Evolutionary conservation across 2,888 invertebrate species (phyloP).

Genomic region (Luperina nickerlii): DNA sequence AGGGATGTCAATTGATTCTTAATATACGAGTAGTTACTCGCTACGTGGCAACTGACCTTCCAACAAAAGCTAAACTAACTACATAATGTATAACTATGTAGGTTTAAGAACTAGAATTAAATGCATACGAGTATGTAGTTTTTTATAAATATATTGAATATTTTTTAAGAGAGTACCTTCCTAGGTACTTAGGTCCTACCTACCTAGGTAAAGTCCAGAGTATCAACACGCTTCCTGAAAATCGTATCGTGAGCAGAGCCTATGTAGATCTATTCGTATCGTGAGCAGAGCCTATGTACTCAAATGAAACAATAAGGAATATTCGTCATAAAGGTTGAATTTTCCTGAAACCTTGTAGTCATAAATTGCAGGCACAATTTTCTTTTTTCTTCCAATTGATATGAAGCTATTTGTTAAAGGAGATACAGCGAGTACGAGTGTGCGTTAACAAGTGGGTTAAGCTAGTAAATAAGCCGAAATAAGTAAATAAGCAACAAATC

Average conservation of each 20-base stretch:
- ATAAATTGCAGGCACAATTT: constrained; percentile 18
- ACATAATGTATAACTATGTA: background rate
- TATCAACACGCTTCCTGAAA: background rate
- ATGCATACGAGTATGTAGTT: background rate
- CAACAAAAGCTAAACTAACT: background rate
- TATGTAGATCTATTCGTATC: too few relatives aligned
- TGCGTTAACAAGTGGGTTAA: constrained; percentile 70
- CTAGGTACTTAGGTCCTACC: background rate
- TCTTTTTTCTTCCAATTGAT: constrained; percentile 35
- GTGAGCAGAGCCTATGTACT: background rate
- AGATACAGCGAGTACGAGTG: constrained; percentile 55
- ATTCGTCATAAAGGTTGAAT: background rate
- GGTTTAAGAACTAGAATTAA: background rate
- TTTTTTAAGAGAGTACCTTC: background rate
- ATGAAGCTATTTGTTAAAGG: constrained; percentile 53
- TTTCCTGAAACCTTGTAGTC: background rate
- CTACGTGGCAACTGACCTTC: background rate
- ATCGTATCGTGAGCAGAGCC: background rate
- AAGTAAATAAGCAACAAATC: constrained; percentile 88
- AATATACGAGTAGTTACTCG: background rate
- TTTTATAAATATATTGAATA: background rate
- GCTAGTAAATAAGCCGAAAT: constrained; percentile 71
- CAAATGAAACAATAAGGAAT: background rate
- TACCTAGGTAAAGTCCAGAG: background rate
- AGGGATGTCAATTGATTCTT: constrained; percentile 6